These are phyloP conservation scores for Rhagonycha lutea DNA, from an alignment of 2,888 invertebrate genomes.

Conservation along the genomic window DNA sequence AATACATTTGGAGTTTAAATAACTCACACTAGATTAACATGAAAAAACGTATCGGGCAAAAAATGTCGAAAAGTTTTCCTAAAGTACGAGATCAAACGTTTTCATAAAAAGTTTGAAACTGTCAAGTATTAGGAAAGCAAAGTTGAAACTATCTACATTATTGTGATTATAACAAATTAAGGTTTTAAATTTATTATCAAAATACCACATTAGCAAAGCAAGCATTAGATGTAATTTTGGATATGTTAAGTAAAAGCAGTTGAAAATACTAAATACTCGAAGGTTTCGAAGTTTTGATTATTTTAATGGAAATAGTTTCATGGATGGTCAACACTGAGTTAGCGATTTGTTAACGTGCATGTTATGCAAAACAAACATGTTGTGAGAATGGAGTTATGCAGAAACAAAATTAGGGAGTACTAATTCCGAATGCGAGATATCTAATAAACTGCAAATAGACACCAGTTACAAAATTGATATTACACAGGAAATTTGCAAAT, in stretches of 20 bases:
- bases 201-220: too few relatives aligned
- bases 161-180: background rate
- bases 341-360: constrained; percentile 5
- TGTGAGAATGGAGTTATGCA: constrained; percentile 11
- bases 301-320: constrained; percentile 1
- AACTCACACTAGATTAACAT: background rate
- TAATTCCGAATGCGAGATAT: background rate
- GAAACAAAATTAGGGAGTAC: background rate
- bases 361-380: constrained; percentile 15
- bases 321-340: background rate
- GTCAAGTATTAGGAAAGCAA: background rate
- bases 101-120: background rate
- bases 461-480: background rate
- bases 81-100: background rate
- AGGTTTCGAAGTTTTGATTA: background rate
- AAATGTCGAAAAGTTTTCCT: background rate
- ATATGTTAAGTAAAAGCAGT: too few relatives aligned
- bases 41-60: background rate
- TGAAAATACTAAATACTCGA: background rate
- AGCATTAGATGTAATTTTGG: too few relatives aligned
- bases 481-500: background rate
- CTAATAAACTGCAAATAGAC: background rate
- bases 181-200: background rate
- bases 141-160: background rate
- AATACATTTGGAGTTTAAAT: background rate